Base-by-base conservation (phyloP, 1,140 invertebrate species). In the Lucilia cuprina region DNA sequence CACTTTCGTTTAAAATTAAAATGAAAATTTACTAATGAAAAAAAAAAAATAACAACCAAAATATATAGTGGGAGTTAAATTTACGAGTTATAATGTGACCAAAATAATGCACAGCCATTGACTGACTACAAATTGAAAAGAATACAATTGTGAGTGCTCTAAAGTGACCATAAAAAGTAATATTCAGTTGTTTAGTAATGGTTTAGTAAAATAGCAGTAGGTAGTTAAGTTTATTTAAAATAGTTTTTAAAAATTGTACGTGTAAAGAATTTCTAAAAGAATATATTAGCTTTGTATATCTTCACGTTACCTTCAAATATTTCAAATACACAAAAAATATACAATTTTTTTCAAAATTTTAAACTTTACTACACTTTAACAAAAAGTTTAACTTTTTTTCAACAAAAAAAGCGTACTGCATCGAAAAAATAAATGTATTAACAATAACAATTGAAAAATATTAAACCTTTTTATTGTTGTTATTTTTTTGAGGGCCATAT, bases 161-260 rank as follows among this genome's bases (percentile, higher is more conserved):
- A 82, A 82, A 35, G 21, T 82, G 50, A 35, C 49, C 55, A 82
- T 55, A 65, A 49, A 65, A 49, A 17, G 13, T 12, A 25, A 30
- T 49, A 82, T 49, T 30, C 5, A n/a, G n/a, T n/a, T n/a, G 78
- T 35, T 30, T 30, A 82, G 41, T 49, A n/a, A 60, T 60, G 14
- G 7, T 41, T 10, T 2, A 41, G 41, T 41, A 41, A 41, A 41
- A 10, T 41, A 10, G 41, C 7, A 10, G 41, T 41, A 41, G 41
- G 41, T 41, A 41, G 41, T 41, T 41, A 3, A 41, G 7, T 41
- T 8, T 41, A 41, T 41, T 41, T 41, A 41, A 41, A 77, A 70
- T 50, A 19, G 84, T 55, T 70, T 85, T 85, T 83, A 74, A 82
- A 82, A 82, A 85, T 85, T 85, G 25, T 85, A 85, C 84, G 84